These are phyloP conservation scores for Eurytoma californica DNA, from an alignment of 2,888 invertebrate genomes.

Conservation along the genomic window DNA sequence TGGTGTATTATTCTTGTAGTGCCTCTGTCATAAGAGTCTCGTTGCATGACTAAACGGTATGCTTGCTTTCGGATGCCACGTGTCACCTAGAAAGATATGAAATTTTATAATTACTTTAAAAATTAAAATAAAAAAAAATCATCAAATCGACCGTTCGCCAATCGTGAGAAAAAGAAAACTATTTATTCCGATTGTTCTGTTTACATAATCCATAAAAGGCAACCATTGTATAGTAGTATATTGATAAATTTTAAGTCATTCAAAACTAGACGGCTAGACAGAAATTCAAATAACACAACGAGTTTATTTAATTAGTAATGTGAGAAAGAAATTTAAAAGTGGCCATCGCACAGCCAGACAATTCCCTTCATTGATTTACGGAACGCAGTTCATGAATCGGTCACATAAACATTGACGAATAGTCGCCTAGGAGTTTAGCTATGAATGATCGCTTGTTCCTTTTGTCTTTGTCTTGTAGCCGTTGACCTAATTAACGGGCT, in stretches of 20 bases:
- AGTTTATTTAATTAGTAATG: conserved; percentile 7
- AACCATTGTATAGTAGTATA: too few relatives aligned
- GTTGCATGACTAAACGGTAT: not conserved
- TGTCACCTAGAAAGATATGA: too few relatives aligned
- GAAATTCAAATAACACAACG: too few relatives aligned
- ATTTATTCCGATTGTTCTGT: too few relatives aligned
- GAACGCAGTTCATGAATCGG: conserved; percentile 33
- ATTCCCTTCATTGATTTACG: conserved; percentile 13
- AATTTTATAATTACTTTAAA: too few relatives aligned
- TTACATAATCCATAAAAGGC: too few relatives aligned
- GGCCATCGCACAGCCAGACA: conserved; percentile 20
- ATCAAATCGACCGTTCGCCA: too few relatives aligned
- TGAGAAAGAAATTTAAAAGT: conserved; percentile 31
- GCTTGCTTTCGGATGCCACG: too few relatives aligned
- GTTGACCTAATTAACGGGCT: conserved; percentile 50
- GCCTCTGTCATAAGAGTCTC: not conserved
- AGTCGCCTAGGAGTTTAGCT: not conserved
- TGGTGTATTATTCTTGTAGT: not conserved
- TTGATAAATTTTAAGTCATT: too few relatives aligned
- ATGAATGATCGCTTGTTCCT: conserved; percentile 46
- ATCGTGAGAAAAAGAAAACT: too few relatives aligned
- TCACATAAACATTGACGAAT: conserved; percentile 34
- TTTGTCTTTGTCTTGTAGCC: conserved; percentile 35
- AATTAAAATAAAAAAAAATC: too few relatives aligned
- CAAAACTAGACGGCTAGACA: too few relatives aligned